Conservation (phyloP, 1,140 invertebrate genomes). For the Drosophila yakuba region DNA sequence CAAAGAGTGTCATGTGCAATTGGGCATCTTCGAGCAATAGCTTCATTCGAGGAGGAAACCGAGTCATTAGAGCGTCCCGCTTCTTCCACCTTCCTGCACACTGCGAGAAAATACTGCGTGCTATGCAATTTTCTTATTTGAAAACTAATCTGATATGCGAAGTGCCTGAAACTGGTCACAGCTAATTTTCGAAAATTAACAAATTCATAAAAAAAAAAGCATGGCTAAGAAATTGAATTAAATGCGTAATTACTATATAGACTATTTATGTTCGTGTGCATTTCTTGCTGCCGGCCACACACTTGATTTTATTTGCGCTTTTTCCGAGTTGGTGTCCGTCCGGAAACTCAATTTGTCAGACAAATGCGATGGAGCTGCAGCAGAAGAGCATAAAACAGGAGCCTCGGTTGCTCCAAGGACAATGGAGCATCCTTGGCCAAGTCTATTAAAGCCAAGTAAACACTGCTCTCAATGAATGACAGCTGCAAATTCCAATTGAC, state of each 20-base stretch:
- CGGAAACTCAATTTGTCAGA: constrained; percentile 70
- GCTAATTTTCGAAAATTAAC: neutral
- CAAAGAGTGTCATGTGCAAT: constrained; percentile 46
- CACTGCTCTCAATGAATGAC: constrained; percentile 34
- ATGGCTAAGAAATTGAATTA: neutral
- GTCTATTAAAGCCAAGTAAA: constrained; percentile 41
- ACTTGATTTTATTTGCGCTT: constrained; percentile 54
- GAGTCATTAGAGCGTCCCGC: constrained; percentile 40
- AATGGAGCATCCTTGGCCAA: constrained; percentile 22
- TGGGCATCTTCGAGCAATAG: constrained; percentile 38
- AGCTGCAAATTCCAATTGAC: constrained; percentile 33
- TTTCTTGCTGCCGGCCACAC: constrained; percentile 16
- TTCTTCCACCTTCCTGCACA: neutral
- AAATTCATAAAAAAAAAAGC: no score
- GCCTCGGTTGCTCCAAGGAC: constrained; percentile 20
- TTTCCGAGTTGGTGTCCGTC: constrained; percentile 37
- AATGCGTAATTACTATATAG: neutral
- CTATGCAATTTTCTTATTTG: no score
- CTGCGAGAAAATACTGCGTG: neutral
- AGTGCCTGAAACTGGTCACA: no score
- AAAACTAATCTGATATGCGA: no score
- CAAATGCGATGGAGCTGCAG: constrained; percentile 46
- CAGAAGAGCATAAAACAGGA: constrained; percentile 23
- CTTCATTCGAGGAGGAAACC: constrained; percentile 31
- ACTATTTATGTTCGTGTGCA: constrained; percentile 5